Conservation (phyloP, 1,140 invertebrate species). For the Ips typographus region DNA sequence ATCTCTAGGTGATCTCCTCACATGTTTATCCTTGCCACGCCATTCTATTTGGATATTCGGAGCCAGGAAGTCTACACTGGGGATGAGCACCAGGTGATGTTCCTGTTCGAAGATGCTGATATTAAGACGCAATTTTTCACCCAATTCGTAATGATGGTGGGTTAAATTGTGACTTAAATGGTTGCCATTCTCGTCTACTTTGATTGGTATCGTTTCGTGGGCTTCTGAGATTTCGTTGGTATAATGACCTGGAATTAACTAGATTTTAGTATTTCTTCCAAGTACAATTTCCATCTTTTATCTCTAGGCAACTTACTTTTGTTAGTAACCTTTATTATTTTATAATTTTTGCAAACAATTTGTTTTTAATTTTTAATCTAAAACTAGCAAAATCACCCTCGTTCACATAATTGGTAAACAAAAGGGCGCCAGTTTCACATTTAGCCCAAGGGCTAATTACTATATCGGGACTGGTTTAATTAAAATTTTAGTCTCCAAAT, state of each 20-base stretch:
- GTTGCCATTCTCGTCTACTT: slow-evolving; percentile 58
- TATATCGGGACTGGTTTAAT: no score
- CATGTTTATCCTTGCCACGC: slow-evolving; percentile 58
- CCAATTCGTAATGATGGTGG: slow-evolving; percentile 52
- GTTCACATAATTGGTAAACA: no score
- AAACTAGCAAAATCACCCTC: no score
- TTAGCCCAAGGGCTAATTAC: no score
- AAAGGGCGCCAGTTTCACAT: no score
- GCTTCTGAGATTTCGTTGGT: slow-evolving; percentile 46
- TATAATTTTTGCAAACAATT: no score
- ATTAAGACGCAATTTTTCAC: slow-evolving; percentile 57
- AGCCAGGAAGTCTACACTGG: slow-evolving; percentile 67
- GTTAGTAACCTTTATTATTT: no score
- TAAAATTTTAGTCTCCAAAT: no score
- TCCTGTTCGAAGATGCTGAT: slow-evolving; percentile 57
- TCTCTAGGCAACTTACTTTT: no score
- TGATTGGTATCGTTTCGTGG: slow-evolving; percentile 58
- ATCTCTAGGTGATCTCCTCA: slow-evolving; percentile 55
- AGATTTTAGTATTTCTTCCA: background rate
- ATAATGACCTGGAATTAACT: slow-evolving; percentile 40
- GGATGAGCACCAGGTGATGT: slow-evolving; percentile 58
- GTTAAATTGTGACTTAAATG: slow-evolving; percentile 59
- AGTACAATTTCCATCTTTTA: no score
- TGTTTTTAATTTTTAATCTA: no score
- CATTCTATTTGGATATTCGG: slow-evolving; percentile 72